A percentile compares a stretch with the other conserved stretches of the same genome.
Conservation (phyloP, 2,888 invertebrate species). For the Cacoxenus indagator region DNA sequence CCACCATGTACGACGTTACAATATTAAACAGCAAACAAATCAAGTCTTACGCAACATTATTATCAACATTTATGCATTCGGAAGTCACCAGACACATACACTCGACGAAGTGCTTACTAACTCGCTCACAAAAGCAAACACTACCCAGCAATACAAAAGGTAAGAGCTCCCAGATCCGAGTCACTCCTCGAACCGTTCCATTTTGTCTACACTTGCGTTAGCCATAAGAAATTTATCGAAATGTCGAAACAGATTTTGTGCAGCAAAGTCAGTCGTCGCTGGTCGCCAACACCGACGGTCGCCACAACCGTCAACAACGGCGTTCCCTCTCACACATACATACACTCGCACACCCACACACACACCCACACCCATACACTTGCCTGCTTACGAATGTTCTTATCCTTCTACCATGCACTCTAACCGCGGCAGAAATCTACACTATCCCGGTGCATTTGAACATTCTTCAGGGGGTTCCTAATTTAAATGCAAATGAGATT, state of each 20-base stretch:
- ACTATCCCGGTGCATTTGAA: not conserved
- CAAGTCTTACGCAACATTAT: slow-evolving; percentile 64
- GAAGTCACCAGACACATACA: slow-evolving; percentile 44
- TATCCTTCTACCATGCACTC: not conserved
- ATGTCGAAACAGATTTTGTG: slow-evolving; percentile 64
- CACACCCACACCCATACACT: slow-evolving; percentile 19
- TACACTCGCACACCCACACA: not conserved
- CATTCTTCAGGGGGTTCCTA: slow-evolving; percentile 65
- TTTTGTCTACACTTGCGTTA: slow-evolving; percentile 25
- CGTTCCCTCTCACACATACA: not conserved
- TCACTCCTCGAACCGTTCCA: slow-evolving; percentile 11
- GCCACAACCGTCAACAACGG: slow-evolving; percentile 3
- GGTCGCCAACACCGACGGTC: slow-evolving; percentile 31
- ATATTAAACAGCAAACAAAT: slow-evolving; percentile 53
- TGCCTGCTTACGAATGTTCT: slow-evolving; percentile 3
- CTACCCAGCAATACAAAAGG: slow-evolving; percentile 23
- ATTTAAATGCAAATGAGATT: slow-evolving; percentile 72
- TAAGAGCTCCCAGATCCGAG: not conserved
- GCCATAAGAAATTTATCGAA: slow-evolving; percentile 61
- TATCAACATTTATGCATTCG: slow-evolving; percentile 65
- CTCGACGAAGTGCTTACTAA: slow-evolving; percentile 22
- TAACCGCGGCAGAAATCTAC: slow-evolving; percentile 13
- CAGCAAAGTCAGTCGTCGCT: slow-evolving; percentile 46
- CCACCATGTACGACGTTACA: not conserved
- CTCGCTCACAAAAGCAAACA: slow-evolving; percentile 35